Evolutionary conservation across 2,113 vertebrate species (phyloP).

Genomic region (Calcarius ornatus): DNA sequence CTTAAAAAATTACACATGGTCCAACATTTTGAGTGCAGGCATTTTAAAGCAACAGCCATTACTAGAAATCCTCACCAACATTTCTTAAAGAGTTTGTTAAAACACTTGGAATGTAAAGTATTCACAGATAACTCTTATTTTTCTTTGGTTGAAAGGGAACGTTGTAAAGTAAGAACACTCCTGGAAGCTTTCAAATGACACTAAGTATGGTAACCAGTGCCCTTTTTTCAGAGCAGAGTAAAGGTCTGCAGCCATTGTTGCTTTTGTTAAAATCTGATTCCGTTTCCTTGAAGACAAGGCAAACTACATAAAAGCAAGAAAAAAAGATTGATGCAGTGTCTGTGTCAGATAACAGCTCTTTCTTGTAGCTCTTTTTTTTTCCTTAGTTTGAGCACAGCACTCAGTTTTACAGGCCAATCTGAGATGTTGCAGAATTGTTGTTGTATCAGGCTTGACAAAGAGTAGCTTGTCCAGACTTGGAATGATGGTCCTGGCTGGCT

Average conservation of each 20-base stretch:
- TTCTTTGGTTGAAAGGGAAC: not conserved
- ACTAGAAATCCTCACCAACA: not conserved
- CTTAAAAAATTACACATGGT: not conserved
- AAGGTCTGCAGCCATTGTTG: not conserved
- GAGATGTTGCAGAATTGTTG: not conserved
- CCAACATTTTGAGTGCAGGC: not conserved
- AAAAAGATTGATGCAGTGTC: not conserved
- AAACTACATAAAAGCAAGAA: not conserved
- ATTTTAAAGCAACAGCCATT: not conserved
- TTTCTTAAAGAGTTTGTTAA: not conserved
- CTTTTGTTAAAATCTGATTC: not conserved
- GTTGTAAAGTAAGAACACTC: not conserved
- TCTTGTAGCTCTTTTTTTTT: not conserved
- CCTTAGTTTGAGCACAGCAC: not conserved
- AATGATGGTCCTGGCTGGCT: not conserved
- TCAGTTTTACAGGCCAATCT: not conserved
- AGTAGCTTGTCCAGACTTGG: not conserved
- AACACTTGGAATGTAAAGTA: not conserved
- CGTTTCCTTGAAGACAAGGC: not conserved
- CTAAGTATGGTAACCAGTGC: not conserved
- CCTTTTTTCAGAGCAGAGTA: not conserved
- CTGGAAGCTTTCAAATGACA: not conserved
- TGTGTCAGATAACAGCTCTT: not conserved
- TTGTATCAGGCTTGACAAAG: not conserved
- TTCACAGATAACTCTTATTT: not conserved